Evolutionary conservation across 2,797 vertebrate species (phyloP), one percentile per base, ranked within the genome.

Genomic region (Tympanoctomys barrerae): DNA sequence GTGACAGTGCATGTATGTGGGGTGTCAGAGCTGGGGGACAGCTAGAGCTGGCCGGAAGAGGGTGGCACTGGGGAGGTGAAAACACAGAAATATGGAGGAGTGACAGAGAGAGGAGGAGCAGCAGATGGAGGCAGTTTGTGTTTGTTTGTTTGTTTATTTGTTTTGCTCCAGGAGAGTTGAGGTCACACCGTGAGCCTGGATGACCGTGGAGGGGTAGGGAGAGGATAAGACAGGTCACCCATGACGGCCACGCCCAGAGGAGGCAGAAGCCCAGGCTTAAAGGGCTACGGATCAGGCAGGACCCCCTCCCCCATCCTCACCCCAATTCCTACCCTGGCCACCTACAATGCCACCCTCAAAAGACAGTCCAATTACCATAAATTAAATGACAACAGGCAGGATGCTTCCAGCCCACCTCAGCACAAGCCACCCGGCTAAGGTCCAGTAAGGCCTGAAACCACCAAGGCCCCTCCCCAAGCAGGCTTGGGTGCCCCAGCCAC

Each of bases 141-240:
- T 73, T 73, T 12, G 28, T 16, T 73, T 42, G 64, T 12, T 73
- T 61, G 42, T 42, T 42, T 42, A 2, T 42, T 73, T 75, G 64
- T 12, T 73, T 61, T 59, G 85, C 64, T 70, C 49, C 70, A 33
- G 42, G 82, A 94, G 8, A 54, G 5, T 86, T 90, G 46, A 59
- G 11, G 80, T 73, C 73, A 83, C 79, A 64, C 78, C 70, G 54
- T 8, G 68, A 83, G 59, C 42, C 73, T 46, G 9, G 68, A 42
- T 26, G 68, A 28, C 22, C 2, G 8, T 19, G 0, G 28, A 36
- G 26, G 5, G 5, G 26, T 24, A 3, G 0, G 31, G 6, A 61
- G 33, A 79, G 18, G 36, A 4, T 2, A 2, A 0, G 36, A 19
- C 49, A 71, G 28, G 14, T 36, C 2, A 3, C 28, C 3, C 9